Conservation (phyloP, 2,797 vertebrate genomes). For the Masticophis lateralis region DNA sequence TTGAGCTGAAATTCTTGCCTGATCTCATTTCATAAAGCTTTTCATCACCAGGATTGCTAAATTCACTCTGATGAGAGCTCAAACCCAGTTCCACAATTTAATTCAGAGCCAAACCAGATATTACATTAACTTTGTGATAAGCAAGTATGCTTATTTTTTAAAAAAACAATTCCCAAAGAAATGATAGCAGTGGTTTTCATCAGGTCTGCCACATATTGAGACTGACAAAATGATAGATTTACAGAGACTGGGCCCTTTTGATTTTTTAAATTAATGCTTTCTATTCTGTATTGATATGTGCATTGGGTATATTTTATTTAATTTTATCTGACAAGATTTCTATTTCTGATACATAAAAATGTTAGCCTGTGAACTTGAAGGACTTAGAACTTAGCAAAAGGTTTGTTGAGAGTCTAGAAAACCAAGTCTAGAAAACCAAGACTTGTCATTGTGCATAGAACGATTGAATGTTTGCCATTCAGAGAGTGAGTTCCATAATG, state of each 20-base stretch:
- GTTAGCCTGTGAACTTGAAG: not conserved
- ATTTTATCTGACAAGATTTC: not conserved
- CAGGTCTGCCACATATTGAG: not conserved
- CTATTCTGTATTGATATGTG: not conserved
- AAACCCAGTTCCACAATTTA: not conserved
- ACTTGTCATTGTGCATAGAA: conserved; percentile 18
- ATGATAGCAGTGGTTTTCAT: not conserved
- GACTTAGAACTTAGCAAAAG: not conserved
- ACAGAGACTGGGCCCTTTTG: not conserved
- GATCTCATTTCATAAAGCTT: not conserved
- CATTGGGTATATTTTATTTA: not conserved
- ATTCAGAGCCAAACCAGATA: not conserved
- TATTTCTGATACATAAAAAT: not conserved
- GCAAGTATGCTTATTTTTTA: not conserved
- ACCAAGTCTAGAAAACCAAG: conserved; percentile 19
- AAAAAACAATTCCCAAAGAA: not conserved
- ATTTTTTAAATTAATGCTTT: not conserved
- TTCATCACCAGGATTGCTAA: not conserved
- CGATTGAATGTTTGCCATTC: conserved; percentile 41
- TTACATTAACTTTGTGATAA: not conserved
- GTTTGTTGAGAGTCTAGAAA: conserved; percentile 10
- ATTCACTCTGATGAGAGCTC: not conserved
- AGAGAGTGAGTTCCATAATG: conserved; percentile 15
- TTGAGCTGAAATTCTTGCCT: not conserved
- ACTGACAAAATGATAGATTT: not conserved